Base-by-base conservation (phyloP, 2,113 vertebrate genomes). In the Eupsittula cactorum region DNA sequence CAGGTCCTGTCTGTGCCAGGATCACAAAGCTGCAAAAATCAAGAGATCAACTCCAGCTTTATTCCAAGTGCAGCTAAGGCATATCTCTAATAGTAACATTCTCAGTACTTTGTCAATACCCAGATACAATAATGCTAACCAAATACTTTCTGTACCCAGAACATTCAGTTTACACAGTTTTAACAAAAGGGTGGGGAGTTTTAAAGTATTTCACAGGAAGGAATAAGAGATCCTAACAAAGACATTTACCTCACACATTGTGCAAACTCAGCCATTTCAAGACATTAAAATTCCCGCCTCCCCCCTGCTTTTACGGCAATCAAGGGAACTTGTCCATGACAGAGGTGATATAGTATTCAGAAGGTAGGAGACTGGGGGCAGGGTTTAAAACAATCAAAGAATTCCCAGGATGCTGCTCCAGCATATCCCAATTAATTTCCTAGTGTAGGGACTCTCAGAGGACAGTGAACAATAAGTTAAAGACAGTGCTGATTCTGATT, bases 301-400 rank as follows among this genome's bases (percentile, higher is more conserved):
- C 35, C 53, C 19, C 11, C 4, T 6, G 27, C 21, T 57, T 92
- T 96, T 83, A 88, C n/a, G 33, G 35, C 50, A 88, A 49, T 28
- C 76, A n/a, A 75, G 75, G 68, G 67, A 92, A 62, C 33, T 52
- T 28, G 5, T 19, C 16, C 55, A 24, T 82, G 77, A 47, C 29
- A 71, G 77, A 68, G 47, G 47, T 91, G 47, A 88, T 83, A 16
- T 24, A 94, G 46, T 60, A 88, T 78, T 90, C 41, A 77, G 28
- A 67, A 50, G 41, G 41, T 42, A 65, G 44, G 37, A 88, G n/a
- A 20, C 44, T 27, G 27, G 50, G 59, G 44, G 15, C 63, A 81
- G 64, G 80, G 86, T 50, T 90, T 88, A 78, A 95, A 95, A 71
- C 50, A 83, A 78, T 44, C 59, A 86, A 52, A 96, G 63, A 78